Base-by-base conservation (phyloP, 2,888 invertebrate species). In the Enchytraeus crypticus region DNA sequence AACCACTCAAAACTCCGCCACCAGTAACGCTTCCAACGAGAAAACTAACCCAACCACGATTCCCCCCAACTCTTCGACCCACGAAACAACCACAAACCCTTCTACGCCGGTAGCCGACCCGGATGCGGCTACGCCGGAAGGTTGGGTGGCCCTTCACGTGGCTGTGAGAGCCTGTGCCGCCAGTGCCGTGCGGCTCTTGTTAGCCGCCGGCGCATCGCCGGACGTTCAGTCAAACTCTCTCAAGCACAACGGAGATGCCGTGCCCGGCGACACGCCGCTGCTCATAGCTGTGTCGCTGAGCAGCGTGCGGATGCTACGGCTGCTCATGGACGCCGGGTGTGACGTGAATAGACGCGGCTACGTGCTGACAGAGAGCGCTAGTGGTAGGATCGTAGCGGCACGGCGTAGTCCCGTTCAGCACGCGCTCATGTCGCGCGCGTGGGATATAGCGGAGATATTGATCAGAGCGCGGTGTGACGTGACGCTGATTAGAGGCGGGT, bases 81-180 rank as follows among this genome's bases (percentile, higher is more conserved):
- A 38, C 38, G 38, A 38, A 8, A 38, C 11, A 8, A 38, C 18
- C 18, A 38, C 18, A 8, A 38, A 38, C 38, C 38, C 38, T 18
- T 11, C 11, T 8, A 11, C 38, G 26, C 26, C 30, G 8, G 66
- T 65, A 1, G 34, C 55, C 18, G 61, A 69, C 51, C 64, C 65
- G 2, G 66, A 69, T 46, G 29, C 49, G 11, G 27, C 45, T 11
- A 69, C 69, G n/a, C 69, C 69, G 1, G 69, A 69, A 29, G 69
- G 69, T 3, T 69, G 69, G 69, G 62, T 66, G 21, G 69, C 69
- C n/a, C 61, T 69, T 38, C 69, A 69, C 53, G 69, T 69, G 23
- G 67, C 68, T 1, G 68, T 67, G 21, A 53, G 66, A 43, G 69
- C 69, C 11, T 64, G 64, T 49, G 60, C 64, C 14, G 58, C 68